These are phyloP conservation scores for Oligia latruncula DNA, from an alignment of 2,888 invertebrate genomes.

Conservation along the genomic window DNA sequence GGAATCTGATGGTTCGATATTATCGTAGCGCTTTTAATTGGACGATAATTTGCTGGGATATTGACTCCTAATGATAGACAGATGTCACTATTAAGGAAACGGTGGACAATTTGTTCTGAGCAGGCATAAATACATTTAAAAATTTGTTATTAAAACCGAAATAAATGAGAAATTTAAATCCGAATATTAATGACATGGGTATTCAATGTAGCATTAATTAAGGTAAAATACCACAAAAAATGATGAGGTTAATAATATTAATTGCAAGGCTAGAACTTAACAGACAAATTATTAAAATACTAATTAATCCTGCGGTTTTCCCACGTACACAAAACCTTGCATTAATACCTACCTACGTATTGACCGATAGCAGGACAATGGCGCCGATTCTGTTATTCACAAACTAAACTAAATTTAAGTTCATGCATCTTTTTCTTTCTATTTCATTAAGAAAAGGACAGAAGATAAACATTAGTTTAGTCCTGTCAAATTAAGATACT, in stretches of 20 bases:
- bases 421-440: too few species aligned
- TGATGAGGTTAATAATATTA: not conserved
- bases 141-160: not conserved
- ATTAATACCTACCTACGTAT: not conserved
- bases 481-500: too few species aligned
- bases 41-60: slow-evolving; percentile 52
- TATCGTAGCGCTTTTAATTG: slow-evolving; percentile 47
- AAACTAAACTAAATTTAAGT: too few species aligned
- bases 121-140: not conserved
- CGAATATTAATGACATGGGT: not conserved
- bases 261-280: slow-evolving; percentile 24
- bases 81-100: slow-evolving; percentile 30
- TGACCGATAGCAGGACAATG: slow-evolving; percentile 22
- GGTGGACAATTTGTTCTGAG: slow-evolving; percentile 11
- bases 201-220: not conserved
- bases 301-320: slow-evolving; percentile 35
- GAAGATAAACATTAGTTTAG: too few species aligned
- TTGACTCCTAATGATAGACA: slow-evolving; percentile 41
- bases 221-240: slow-evolving; percentile 26
- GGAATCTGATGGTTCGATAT: slow-evolving; percentile 45
- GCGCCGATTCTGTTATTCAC: too few species aligned
- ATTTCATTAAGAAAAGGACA: too few species aligned
- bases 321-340: slow-evolving; percentile 15
- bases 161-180: not conserved
- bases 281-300: slow-evolving; percentile 14